Evolutionary conservation across 2,888 invertebrate genomes (phyloP).

Genomic region (Pomacea canaliculata): DNA sequence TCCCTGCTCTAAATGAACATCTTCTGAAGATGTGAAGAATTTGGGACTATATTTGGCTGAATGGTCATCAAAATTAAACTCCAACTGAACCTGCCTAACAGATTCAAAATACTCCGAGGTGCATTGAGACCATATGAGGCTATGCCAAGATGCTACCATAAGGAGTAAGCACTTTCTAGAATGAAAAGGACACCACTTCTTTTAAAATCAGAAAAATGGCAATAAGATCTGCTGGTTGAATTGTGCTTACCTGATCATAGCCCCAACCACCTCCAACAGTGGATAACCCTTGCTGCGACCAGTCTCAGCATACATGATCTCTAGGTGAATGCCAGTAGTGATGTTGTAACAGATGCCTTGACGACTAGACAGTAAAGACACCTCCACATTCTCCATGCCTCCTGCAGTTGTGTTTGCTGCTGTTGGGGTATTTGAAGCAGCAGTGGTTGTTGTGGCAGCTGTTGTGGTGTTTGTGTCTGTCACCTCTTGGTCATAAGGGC

Average conservation of each 20-base stretch:
- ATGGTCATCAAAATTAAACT: no score
- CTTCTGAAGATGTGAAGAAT: no score
- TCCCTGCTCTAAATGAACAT: no score
- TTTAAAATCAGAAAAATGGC: no score
- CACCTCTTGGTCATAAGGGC: slow-evolving; percentile 31
- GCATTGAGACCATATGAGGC: no score
- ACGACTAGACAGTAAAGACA: slow-evolving; percentile 41
- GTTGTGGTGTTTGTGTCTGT: slow-evolving; percentile 20
- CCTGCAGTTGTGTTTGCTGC: slow-evolving; percentile 28
- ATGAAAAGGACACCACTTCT: no score
- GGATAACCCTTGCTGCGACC: slow-evolving; percentile 50
- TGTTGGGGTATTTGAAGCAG: background rate
- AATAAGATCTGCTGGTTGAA: no score
- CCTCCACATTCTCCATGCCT: slow-evolving; percentile 13
- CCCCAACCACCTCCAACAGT: slow-evolving; percentile 59
- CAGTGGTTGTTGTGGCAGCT: slow-evolving; percentile 1
- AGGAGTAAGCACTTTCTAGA: no score
- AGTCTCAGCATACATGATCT: slow-evolving; percentile 59
- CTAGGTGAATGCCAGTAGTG: slow-evolving; percentile 55
- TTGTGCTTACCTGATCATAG: slow-evolving; percentile 54
- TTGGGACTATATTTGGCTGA: no score
- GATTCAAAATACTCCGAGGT: no score
- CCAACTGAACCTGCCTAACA: no score
- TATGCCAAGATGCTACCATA: no score
- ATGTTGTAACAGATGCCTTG: slow-evolving; percentile 55